phyloP scores from a whole-genome alignment of 2,797 vertebrate genomes.

The Sebastes aleutianus region DNA sequence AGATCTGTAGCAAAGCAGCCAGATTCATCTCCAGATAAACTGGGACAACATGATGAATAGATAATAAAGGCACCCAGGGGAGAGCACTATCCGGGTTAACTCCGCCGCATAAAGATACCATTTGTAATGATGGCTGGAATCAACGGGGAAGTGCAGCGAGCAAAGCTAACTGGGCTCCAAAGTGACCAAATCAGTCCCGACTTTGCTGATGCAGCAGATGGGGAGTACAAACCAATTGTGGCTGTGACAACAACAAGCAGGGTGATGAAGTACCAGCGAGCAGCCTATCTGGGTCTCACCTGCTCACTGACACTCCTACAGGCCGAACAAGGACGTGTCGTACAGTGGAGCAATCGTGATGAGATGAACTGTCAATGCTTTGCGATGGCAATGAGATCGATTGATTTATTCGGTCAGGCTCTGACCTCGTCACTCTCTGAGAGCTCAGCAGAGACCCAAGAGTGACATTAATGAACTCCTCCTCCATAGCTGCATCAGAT shows the following conservation, averaged over 20 bases:
- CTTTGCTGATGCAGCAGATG: conserved; percentile 80
- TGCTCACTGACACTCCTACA: conserved; percentile 53
- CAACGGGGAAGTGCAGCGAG: conserved; percentile 57
- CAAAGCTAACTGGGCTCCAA: conserved; percentile 71
- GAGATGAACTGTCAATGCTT: conserved; percentile 26
- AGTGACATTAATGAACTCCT: conserved; percentile 14
- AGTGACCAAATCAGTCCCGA: conserved; percentile 76
- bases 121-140: conserved; percentile 74
- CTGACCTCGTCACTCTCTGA: background rate
- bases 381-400: background rate
- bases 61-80: conserved; percentile 78
- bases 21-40: conserved; percentile 80
- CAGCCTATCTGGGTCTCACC: conserved; percentile 80
- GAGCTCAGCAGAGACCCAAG: background rate
- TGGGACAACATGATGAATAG: conserved; percentile 86
- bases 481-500: background rate
- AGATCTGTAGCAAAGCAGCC: conserved; percentile 66
- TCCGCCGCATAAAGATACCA: conserved; percentile 72
- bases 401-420: conserved; percentile 18
- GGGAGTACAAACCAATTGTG: conserved; percentile 78
- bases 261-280: conserved; percentile 79
- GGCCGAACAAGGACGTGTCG: conserved; percentile 28
- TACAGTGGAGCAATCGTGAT: conserved; percentile 24
- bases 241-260: conserved; percentile 78
- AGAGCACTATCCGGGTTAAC: conserved; percentile 80